Percentiles rank a stretch among this genome's conserved stretches.
Conservation (phyloP, 2,113 vertebrate species). For the Tapirus terrestris region DNA sequence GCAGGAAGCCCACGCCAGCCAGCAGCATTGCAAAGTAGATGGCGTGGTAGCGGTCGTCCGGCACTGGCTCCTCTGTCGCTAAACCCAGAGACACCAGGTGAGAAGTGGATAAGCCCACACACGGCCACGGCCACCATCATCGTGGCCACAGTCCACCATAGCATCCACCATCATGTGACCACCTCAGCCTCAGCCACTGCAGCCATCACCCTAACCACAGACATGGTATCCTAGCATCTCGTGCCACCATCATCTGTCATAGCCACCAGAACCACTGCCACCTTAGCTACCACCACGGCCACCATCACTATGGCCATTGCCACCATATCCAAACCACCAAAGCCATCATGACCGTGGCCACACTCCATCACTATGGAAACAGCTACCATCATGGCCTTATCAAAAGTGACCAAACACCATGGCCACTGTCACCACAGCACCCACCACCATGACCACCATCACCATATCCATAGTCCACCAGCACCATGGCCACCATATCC, state of each 20-base stretch:
- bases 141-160: rapidly evolving
- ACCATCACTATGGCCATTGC: background rate
- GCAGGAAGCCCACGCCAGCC: constrained; percentile 97
- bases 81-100: background rate
- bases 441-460: background rate
- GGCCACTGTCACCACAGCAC: background rate
- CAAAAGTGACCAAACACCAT: background rate
- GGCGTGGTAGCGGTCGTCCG: constrained; percentile 96
- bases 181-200: background rate
- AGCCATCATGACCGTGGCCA: background rate
- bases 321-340: background rate
- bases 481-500: background rate
- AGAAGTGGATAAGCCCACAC: background rate
- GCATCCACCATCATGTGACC: background rate
- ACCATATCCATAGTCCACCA: rapidly evolving
- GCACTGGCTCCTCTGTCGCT: constrained; percentile 91
- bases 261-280: too few species aligned
- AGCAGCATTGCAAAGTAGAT: constrained; percentile 99
- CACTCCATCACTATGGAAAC: background rate
- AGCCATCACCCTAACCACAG: background rate
- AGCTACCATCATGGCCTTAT: background rate
- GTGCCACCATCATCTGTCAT: background rate
- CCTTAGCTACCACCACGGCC: too few species aligned
- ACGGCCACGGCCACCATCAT: background rate
- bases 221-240: background rate